A percentile compares a stretch with the other conserved stretches of the same genome.
Evolutionary conservation across 2,113 vertebrate genomes (phyloP).

Genomic region (Gymnocephalus cernua): DNA sequence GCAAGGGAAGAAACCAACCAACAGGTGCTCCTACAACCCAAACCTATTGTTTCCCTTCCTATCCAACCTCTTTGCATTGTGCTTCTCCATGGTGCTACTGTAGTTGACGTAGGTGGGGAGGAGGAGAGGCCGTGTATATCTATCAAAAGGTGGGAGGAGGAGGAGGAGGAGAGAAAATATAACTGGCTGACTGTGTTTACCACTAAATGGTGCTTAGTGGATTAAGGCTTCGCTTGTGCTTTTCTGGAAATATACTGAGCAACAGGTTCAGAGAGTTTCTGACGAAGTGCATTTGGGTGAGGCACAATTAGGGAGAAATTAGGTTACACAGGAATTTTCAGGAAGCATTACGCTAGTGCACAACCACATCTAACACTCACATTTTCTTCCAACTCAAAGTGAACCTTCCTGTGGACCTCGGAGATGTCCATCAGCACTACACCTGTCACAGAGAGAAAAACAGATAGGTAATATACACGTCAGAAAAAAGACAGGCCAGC

Average conservation of each 20-base stretch:
- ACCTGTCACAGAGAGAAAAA: conserved; percentile 81
- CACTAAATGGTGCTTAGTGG: conserved; percentile 11
- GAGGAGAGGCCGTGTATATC: conserved; percentile 1
- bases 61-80: conserved; percentile 11
- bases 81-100: background rate
- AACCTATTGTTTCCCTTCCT: conserved; percentile 50
- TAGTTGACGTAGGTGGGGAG: conserved; percentile 1
- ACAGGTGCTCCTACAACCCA: conserved; percentile 54
- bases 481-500: conserved; percentile 3
- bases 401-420: conserved; percentile 92
- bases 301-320: conserved; percentile 15
- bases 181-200: conserved; percentile 11
- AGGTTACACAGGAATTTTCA: background rate
- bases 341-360: background rate
- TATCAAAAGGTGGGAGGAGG: background rate
- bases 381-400: conserved; percentile 93
- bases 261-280: conserved; percentile 28
- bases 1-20: conserved; percentile 15
- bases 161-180: conserved; percentile 15
- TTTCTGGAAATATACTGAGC: conserved; percentile 5
- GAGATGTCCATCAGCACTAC: conserved; percentile 94
- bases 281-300: conserved; percentile 15
- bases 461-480: conserved; percentile 7
- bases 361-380: conserved; percentile 82
- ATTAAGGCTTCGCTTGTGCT: background rate